Evolutionary conservation across 2,113 vertebrate species (phyloP).

Genomic region (Suncus etruscus): DNA sequence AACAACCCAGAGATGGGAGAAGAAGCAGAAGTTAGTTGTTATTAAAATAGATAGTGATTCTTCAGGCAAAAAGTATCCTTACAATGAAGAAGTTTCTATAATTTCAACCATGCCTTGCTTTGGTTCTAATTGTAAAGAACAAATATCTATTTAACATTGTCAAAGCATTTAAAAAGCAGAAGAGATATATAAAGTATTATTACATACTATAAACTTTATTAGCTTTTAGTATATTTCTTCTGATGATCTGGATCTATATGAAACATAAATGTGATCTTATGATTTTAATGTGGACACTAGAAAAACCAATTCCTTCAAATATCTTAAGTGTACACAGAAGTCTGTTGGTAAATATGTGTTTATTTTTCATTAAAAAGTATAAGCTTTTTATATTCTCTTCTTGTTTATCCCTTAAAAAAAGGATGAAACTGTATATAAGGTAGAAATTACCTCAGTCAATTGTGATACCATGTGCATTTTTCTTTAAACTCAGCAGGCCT

Average conservation of each 20-base stretch:
- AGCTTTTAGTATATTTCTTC: not conserved
- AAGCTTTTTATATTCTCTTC: slow-evolving; percentile 46
- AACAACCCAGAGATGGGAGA: not conserved
- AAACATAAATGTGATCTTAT: not conserved
- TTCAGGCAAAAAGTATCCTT: not conserved
- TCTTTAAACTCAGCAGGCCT: slow-evolving; percentile 65
- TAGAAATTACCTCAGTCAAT: slow-evolving; percentile 53
- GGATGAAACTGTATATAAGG: slow-evolving; percentile 23
- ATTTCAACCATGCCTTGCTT: not conserved
- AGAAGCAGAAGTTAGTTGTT: not conserved
- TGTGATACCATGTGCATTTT: slow-evolving; percentile 52
- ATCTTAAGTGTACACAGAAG: not conserved
- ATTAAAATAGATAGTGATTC: not conserved
- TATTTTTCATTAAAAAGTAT: slow-evolving; percentile 66
- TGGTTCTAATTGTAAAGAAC: slow-evolving; percentile 4
- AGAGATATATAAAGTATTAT: not conserved
- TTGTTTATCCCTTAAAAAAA: slow-evolving; percentile 49
- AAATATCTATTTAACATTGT: not conserved
- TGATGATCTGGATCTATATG: not conserved
- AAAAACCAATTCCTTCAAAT: not conserved
- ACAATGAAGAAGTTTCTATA: not conserved
- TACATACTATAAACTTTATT: not conserved
- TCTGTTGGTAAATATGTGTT: not conserved
- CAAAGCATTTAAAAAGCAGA: not conserved
- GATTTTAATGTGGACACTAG: slow-evolving; percentile 9